Base-by-base conservation (phyloP, 2,888 invertebrate species). In the Lasioglossum marginatum region DNA sequence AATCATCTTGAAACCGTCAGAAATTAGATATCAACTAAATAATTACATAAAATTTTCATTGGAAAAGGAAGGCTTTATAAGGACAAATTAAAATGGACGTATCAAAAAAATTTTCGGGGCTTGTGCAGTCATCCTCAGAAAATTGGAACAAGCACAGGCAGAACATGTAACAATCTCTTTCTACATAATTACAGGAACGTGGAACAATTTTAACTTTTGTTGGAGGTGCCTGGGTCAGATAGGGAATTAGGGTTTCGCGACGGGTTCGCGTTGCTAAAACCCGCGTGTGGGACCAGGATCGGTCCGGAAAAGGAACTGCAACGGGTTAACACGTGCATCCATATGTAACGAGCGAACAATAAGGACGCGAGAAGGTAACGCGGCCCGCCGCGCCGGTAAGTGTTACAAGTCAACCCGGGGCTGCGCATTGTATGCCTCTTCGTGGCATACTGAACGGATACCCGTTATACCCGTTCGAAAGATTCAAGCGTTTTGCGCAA, bases 401-500 rank as follows among this genome's bases (percentile, higher is more conserved):
- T 86, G 87, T 87, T 83, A 83, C 86, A 57, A 79, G 79, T 74
- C 48, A 74, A 71, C 40, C 43, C 45, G 45, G 34, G 34, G 70
- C 40, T 82, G 86, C 82, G 77, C 77, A 78, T 80, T 86, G 80
- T 76, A 66, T 77, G 81, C 77, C 81, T 74, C 66, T 23, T 89
- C 80, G 83, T 81, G 82, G 80, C 85, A 83, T 71, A 75, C 77
- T 78, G 87, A 90, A 90, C 81, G 83, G 68, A 63, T 76, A 86
- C 77, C 83, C 78, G 90, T 88, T 89, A 87, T 83, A 82, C 86
- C 74, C 83, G 89, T 85, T 82, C 45, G 77, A 82, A 80, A 84
- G 87, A 91, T 88, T 88, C 86, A 80, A 91, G 80, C 77, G 84
- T 85, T 83, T 91, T 89, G 82, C 90, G 90, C 89, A 92, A 90